Evolutionary conservation across 2,888 invertebrate genomes (phyloP).

Genomic region (Caenorhabditis becei): DNA sequence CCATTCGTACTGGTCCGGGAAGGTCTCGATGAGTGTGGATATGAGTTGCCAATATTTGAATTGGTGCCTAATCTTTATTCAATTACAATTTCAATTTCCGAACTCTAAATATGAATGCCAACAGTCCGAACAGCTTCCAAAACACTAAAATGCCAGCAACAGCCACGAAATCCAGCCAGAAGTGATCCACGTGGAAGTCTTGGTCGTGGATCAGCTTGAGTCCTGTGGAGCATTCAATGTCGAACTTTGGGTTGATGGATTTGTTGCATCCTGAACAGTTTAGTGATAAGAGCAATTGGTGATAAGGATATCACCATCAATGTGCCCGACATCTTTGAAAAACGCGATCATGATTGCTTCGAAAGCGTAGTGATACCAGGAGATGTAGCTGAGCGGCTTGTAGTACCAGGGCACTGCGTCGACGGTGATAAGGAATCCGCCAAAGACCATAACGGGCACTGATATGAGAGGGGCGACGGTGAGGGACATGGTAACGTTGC

Average conservation of each 20-base stretch:
- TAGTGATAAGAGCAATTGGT: neutral
- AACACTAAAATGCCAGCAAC: constrained; percentile 41
- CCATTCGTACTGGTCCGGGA: too few relatives aligned
- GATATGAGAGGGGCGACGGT: constrained; percentile 50
- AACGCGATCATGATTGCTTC: constrained; percentile 76
- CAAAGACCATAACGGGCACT: constrained; percentile 84
- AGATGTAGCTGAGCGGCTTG: constrained; percentile 80
- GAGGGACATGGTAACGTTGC: constrained; percentile 50
- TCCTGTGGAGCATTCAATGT: constrained; percentile 31
- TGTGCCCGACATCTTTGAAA: constrained; percentile 43
- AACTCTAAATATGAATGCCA: constrained; percentile 43
- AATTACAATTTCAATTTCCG: neutral
- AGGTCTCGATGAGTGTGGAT: too few relatives aligned
- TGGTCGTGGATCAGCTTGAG: constrained; percentile 36
- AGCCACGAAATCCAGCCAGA: constrained; percentile 50
- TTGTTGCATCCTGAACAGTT: constrained; percentile 17
- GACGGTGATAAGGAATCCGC: constrained; percentile 84
- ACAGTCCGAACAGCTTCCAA: constrained; percentile 48
- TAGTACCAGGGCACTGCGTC: constrained; percentile 78
- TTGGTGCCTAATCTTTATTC: too few relatives aligned
- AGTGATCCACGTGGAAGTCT: constrained; percentile 36
- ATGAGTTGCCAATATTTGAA: too few relatives aligned
- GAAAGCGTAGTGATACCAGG: constrained; percentile 81
- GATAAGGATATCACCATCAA: constrained; percentile 19
- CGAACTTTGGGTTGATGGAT: constrained; percentile 14